Conservation (phyloP, 2,113 vertebrate genomes). For the cattle (Bos taurus) region DNA sequence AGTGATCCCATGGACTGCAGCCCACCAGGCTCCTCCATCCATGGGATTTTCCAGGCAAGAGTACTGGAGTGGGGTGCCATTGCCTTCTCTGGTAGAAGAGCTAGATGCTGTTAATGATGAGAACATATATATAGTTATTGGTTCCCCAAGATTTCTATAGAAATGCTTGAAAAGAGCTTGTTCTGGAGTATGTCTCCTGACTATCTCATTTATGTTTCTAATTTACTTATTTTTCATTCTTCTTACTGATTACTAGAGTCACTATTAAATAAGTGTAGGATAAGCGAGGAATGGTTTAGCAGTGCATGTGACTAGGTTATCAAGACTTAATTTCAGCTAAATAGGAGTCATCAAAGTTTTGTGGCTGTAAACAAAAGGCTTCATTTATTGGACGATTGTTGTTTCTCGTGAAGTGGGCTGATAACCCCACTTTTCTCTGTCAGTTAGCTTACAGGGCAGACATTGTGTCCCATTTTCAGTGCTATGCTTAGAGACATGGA, state of each 20-base stretch:
- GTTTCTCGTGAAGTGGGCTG: not conserved
- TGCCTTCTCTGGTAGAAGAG: not conserved
- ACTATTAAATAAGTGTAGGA: not conserved
- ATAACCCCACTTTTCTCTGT: not conserved
- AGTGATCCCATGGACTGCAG: too few relatives aligned
- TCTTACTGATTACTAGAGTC: not conserved
- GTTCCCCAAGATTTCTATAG: not conserved
- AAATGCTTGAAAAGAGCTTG: not conserved
- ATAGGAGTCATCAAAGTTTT: not conserved
- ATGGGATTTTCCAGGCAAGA: too few relatives aligned
- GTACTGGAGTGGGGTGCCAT: too few relatives aligned
- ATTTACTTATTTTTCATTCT: not conserved
- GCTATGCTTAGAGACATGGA: not conserved
- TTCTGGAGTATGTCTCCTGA: not conserved
- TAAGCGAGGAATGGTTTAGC: not conserved
- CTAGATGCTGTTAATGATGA: not conserved
- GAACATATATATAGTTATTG: not conserved
- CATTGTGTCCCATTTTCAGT: not conserved
- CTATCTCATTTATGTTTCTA: not conserved
- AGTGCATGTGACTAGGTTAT: not conserved
- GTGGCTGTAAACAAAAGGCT: not conserved
- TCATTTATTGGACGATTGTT: not conserved
- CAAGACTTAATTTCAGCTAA: not conserved
- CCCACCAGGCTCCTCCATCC: too few relatives aligned
- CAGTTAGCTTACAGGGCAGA: not conserved